Conservation (phyloP, 2,888 invertebrate genomes). For the Drosophila austrosaltans region DNA sequence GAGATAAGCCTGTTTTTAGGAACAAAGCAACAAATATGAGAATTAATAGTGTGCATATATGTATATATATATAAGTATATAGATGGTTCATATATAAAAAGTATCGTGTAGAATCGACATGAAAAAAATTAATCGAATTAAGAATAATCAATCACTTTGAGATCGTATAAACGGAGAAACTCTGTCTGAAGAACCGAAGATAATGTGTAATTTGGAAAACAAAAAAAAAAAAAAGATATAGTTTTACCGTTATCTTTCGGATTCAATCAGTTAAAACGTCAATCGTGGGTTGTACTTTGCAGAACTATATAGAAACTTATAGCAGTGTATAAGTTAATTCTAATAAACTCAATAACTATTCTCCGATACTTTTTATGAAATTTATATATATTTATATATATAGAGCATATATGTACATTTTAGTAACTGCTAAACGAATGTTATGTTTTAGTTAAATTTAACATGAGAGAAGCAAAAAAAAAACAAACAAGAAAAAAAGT, state of each 20-base stretch:
- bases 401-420: constrained; percentile 8
- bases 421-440: background rate
- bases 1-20: background rate
- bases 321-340: constrained; percentile 14
- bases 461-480: background rate
- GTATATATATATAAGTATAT: background rate
- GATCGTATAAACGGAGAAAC: too few species aligned
- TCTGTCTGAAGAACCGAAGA: too few species aligned
- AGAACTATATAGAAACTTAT: constrained; percentile 16
- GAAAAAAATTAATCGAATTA: background rate
- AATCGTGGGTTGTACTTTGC: background rate
- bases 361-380: constrained; percentile 2
- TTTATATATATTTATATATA: constrained; percentile 4
- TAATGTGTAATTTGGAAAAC: too few species aligned
- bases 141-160: too few species aligned
- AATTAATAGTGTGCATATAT: background rate
- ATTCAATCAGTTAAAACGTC: too few species aligned
- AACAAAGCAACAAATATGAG: background rate
- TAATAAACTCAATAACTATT: background rate
- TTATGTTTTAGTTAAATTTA: constrained; percentile 4
- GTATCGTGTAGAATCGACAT: constrained; percentile 11
- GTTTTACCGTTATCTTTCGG: too few species aligned
- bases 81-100: constrained; percentile 14
- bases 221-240: too few species aligned
- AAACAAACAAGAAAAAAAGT: background rate